These are phyloP conservation scores for Hermatobates lingyangjiaoensis DNA, from an alignment of 1,140 invertebrate species.

Conservation along the genomic window DNA sequence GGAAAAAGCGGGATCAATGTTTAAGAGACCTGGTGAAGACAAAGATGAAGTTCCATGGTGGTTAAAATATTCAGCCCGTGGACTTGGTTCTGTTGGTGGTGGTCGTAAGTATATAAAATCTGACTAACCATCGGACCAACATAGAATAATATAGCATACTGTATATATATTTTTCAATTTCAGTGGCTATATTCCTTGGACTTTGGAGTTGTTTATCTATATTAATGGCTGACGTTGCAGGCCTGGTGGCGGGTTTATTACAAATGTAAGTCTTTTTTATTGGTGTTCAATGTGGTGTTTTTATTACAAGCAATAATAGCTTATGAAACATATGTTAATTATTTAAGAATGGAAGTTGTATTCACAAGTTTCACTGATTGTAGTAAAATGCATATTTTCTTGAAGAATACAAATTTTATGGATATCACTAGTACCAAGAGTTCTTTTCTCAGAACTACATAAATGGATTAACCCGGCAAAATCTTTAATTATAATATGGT, in stretches of 20 bases:
- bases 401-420: too few relatives aligned
- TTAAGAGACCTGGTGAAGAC: conserved; percentile 56
- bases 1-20: conserved; percentile 52
- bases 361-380: too few relatives aligned
- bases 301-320: too few relatives aligned
- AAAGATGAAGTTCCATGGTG: conserved; percentile 74
- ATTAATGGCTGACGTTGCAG: conserved; percentile 37
- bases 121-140: not conserved
- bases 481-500: too few relatives aligned
- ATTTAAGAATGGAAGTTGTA: too few relatives aligned
- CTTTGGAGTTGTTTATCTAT: conserved; percentile 57
- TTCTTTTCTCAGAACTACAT: too few relatives aligned
- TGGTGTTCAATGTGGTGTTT: too few relatives aligned
- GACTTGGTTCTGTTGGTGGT: conserved; percentile 64
- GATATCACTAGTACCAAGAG: too few relatives aligned
- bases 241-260: conserved; percentile 64
- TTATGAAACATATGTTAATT: too few relatives aligned
- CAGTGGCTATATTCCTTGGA: conserved; percentile 78
- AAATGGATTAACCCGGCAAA: too few relatives aligned
- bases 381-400: too few relatives aligned
- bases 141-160: not conserved
- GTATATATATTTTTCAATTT: conserved; percentile 20
- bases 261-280: conserved; percentile 54
- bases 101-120: conserved; percentile 37
- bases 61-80: conserved; percentile 67